Evolutionary conservation across 2,797 vertebrate species (phyloP).

Genomic region (Micropoecilia bifurca): DNA sequence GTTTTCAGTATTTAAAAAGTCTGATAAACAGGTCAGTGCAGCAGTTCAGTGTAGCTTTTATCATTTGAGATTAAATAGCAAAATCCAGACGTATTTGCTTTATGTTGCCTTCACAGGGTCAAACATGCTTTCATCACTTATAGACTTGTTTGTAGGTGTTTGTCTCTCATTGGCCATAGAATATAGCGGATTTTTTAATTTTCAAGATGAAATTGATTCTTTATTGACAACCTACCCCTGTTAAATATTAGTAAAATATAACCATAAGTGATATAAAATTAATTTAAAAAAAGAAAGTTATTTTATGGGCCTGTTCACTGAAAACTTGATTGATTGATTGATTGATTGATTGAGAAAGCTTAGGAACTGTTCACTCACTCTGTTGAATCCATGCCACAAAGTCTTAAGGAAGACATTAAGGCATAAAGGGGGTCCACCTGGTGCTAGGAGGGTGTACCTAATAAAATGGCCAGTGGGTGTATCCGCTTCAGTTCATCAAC

Average conservation of each 20-base stretch:
- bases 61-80: neutral
- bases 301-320: neutral
- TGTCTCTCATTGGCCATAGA: neutral
- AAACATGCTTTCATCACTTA: neutral
- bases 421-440: neutral
- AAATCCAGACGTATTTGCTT: neutral
- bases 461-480: neutral
- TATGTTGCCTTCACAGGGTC: neutral
- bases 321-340: neutral
- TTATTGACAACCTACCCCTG: too few species aligned
- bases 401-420: neutral
- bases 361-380: neutral
- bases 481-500: conserved; percentile 37
- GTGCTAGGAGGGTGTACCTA: neutral
- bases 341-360: neutral
- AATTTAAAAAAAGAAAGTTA: neutral
- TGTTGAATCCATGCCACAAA: neutral
- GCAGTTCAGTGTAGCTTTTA: neutral
- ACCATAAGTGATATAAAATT: too few species aligned
- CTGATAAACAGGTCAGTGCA: neutral
- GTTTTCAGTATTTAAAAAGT: neutral
- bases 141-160: neutral
- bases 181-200: too few species aligned
- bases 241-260: too few species aligned
- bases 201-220: too few species aligned